A percentile compares a stretch with the other conserved stretches of the same genome.
Evolutionary conservation across 1,140 invertebrate genomes (phyloP).

Genomic region (Drosophila prosaltans): DNA sequence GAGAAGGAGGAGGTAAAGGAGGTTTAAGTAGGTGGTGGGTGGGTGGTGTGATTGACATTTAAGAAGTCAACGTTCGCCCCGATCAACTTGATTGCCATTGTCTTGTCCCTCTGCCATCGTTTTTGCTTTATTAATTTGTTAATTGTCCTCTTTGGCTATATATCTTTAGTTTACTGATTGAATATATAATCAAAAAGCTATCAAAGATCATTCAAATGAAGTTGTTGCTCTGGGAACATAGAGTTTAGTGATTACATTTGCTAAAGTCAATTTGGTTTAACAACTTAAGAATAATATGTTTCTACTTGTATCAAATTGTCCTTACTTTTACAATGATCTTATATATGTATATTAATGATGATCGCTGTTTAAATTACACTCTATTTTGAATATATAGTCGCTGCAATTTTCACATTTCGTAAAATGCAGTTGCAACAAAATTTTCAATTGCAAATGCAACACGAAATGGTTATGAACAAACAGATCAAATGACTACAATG

Average conservation of each 20-base stretch:
- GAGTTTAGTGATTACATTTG: too few relatives aligned
- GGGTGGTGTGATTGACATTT: conserved; percentile 53
- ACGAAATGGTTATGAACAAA: conserved; percentile 6
- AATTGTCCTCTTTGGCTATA: not conserved
- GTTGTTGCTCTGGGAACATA: too few relatives aligned
- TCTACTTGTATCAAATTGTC: too few relatives aligned
- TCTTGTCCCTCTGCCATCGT: not conserved
- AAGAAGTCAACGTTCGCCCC: conserved; percentile 51
- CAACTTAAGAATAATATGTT: too few relatives aligned
- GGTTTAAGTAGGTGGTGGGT: not conserved
- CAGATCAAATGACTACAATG: conserved; percentile 24
- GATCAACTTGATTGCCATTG: conserved; percentile 12
- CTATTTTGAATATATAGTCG: not conserved
- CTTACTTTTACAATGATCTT: too few relatives aligned
- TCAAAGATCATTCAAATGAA: too few relatives aligned
- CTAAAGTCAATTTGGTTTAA: too few relatives aligned
- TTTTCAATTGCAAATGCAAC: conserved; percentile 6
- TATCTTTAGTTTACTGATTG: too few relatives aligned
- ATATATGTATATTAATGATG: too few relatives aligned
- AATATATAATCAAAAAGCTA: too few relatives aligned
- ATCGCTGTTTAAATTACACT: not conserved
- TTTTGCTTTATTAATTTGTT: not conserved
- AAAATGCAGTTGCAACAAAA: conserved; percentile 15
- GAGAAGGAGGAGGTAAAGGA: not conserved
- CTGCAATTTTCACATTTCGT: not conserved